A percentile compares a stretch with the other conserved stretches of the same genome.
Conservation (phyloP, 2,797 vertebrate genomes). For the Thaleichthys pacificus region DNA sequence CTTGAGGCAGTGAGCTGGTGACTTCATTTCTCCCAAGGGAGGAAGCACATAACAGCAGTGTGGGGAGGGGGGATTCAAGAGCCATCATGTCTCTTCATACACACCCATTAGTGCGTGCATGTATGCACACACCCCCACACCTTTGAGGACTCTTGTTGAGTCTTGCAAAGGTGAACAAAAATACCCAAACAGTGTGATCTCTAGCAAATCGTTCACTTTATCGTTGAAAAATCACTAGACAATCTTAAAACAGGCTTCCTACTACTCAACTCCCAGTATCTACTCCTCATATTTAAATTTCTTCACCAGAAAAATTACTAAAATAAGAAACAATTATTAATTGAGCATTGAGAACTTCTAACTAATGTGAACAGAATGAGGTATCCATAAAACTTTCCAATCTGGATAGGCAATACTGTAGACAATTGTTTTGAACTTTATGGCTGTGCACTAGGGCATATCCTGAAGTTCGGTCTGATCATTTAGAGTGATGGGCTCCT, state of each 20-base stretch:
- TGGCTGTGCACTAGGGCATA: conserved; percentile 41
- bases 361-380: too few relatives aligned
- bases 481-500: conserved; percentile 43
- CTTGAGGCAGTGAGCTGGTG: conserved; percentile 46
- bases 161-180: conserved; percentile 34
- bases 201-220: too few relatives aligned
- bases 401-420: not conserved
- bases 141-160: conserved; percentile 31
- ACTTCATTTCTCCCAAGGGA: conserved; percentile 19
- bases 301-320: too few relatives aligned
- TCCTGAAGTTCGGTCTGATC: conserved; percentile 40
- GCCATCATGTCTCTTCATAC: not conserved
- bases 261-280: too few relatives aligned
- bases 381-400: not conserved
- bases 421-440: not conserved
- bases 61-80: conserved; percentile 22
- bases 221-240: too few relatives aligned
- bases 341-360: not conserved
- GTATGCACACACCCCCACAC: conserved; percentile 4
- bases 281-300: too few relatives aligned
- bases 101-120: not conserved
- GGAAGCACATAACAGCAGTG: conserved; percentile 17
- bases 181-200: not conserved
- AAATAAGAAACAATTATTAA: too few relatives aligned
- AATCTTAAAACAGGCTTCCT: too few relatives aligned